These are phyloP conservation scores for Drosophila paramelanica DNA, from an alignment of 2,888 invertebrate species.

Conservation along the genomic window DNA sequence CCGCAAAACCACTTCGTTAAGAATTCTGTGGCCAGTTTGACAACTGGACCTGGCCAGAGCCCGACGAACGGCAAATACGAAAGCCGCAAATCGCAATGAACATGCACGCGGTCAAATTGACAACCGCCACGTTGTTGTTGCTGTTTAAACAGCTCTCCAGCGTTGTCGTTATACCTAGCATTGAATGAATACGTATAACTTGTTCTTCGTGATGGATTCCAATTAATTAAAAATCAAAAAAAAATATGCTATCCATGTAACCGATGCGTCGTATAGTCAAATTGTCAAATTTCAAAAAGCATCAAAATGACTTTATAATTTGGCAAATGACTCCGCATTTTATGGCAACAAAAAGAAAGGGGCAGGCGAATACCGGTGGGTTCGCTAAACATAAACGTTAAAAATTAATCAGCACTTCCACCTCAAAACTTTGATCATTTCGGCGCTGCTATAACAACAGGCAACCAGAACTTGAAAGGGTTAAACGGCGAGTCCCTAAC, in stretches of 20 bases:
- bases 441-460: conserved; percentile 38
- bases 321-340: conserved; percentile 65
- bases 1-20: conserved; percentile 79
- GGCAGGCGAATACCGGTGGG: conserved; percentile 6
- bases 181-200: neutral
- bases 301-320: conserved; percentile 74
- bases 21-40: conserved; percentile 68
- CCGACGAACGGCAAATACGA: conserved; percentile 36
- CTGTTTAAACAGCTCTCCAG: conserved; percentile 25
- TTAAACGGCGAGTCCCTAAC: conserved; percentile 38
- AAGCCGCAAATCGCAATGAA: conserved; percentile 76
- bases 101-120: conserved; percentile 62
- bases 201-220: conserved; percentile 26
- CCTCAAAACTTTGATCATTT: conserved; percentile 75
- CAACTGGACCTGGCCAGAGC: conserved; percentile 34
- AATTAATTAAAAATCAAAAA: conserved; percentile 30
- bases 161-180: too few species aligned
- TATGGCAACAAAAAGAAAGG: conserved; percentile 20
- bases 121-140: conserved; percentile 63
- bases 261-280: neutral
- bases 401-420: conserved; percentile 82
- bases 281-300: conserved; percentile 10
- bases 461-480: conserved; percentile 46
- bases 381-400: conserved; percentile 74
- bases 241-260: neutral